Percentiles rank a stretch among this genome's conserved stretches.
Evolutionary conservation across 2,888 invertebrate species (phyloP).

Genomic region (Oscheius onirici): DNA sequence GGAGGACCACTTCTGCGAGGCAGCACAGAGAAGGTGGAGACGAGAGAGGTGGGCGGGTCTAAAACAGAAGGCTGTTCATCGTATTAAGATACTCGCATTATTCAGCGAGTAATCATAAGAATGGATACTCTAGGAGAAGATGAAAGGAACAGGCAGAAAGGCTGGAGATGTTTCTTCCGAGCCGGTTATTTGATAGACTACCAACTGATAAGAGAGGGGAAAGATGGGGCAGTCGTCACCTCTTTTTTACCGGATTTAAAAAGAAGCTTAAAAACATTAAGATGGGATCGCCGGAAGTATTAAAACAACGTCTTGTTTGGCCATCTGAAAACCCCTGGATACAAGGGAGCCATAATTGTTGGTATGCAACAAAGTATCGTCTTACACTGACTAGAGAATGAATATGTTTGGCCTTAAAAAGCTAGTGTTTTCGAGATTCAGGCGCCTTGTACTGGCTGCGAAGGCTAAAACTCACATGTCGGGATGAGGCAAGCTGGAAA

Average conservation of each 20-base stretch:
- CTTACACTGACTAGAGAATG: neutral
- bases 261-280: neutral
- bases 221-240: conserved; percentile 5
- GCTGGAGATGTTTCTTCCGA: conserved; percentile 12
- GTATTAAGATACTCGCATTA: conserved; percentile 22
- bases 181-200: conserved; percentile 30
- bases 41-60: conserved; percentile 19
- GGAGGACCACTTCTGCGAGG: conserved; percentile 31
- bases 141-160: conserved; percentile 1
- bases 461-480: neutral
- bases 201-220: conserved; percentile 26
- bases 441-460: too few species aligned
- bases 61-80: conserved; percentile 16
- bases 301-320: neutral
- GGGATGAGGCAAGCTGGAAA: neutral
- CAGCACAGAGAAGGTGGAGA: conserved; percentile 26
- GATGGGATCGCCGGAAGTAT: neutral
- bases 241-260: neutral
- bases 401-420: neutral
- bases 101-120: conserved; percentile 11
- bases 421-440: neutral
- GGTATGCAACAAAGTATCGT: neutral
- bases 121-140: neutral
- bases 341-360: neutral
- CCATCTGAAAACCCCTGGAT: neutral